These are phyloP conservation scores for Rhagoletis zephyria DNA, from an alignment of 1,140 invertebrate species.

Conservation along the genomic window DNA sequence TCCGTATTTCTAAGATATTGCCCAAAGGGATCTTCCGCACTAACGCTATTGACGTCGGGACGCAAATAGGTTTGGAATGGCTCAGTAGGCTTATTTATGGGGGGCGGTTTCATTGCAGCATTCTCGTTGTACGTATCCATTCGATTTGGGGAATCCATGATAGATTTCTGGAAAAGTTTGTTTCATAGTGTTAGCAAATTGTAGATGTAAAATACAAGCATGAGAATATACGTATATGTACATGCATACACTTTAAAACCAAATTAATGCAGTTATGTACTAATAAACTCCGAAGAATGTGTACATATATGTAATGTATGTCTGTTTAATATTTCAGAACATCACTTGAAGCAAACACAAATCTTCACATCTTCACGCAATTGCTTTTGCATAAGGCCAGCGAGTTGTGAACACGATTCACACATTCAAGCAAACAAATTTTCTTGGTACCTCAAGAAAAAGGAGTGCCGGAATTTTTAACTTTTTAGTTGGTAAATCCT, in stretches of 20 bases:
- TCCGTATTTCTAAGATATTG: conserved; percentile 41
- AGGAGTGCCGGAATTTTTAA: conserved; percentile 43
- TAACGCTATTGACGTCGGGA: not conserved
- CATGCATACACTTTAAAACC: not conserved
- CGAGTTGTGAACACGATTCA: not conserved
- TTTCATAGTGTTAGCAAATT: not conserved
- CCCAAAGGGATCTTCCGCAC: conserved; percentile 17
- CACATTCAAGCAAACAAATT: not conserved
- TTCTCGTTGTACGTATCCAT: conserved; percentile 38
- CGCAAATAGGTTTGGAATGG: conserved; percentile 39
- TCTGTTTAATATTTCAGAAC: not conserved
- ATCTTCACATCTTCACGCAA: conserved; percentile 51
- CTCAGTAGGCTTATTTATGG: not conserved
- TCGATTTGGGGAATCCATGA: conserved; percentile 38
- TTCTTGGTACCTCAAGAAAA: not conserved
- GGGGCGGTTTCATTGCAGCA: conserved; percentile 14
- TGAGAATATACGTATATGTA: not conserved
- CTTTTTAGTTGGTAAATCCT: conserved; percentile 19
- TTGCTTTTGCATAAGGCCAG: conserved; percentile 39
- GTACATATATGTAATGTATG: not conserved
- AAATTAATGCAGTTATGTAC: not conserved
- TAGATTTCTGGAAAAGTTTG: conserved; percentile 1
- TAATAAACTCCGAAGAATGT: not conserved
- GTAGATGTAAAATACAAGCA: not conserved
- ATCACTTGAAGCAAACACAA: conserved; percentile 34